A percentile compares a stretch with the other conserved stretches of the same genome.
These are phyloP conservation scores for Drosophila percnosoma DNA, from an alignment of 2,888 invertebrate genomes.

Conservation along the genomic window DNA sequence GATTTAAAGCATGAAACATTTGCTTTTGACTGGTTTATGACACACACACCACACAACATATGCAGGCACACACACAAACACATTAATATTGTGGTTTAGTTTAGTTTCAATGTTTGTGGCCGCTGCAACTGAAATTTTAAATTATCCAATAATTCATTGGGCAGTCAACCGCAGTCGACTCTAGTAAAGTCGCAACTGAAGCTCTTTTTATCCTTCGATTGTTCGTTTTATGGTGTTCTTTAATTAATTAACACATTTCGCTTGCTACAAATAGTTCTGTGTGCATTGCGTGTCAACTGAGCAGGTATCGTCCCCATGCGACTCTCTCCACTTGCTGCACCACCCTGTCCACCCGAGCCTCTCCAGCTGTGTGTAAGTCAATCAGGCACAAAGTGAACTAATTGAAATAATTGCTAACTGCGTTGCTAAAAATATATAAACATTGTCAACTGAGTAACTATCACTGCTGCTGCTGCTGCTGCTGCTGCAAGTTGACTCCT, in stretches of 20 bases:
- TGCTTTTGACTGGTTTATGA: constrained; percentile 38
- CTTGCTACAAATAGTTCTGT: constrained; percentile 32
- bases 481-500: not conserved
- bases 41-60: constrained; percentile 2
- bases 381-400: constrained; percentile 62
- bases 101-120: not conserved
- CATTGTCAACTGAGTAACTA: constrained; percentile 38
- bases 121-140: not conserved
- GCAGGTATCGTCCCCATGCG: not conserved
- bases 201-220: not conserved
- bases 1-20: constrained; percentile 37
- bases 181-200: not conserved
- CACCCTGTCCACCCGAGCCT: not conserved
- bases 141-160: not conserved
- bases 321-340: not conserved
- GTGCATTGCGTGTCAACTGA: constrained; percentile 28
- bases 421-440: constrained; percentile 58
- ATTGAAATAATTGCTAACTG: constrained; percentile 68
- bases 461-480: constrained; percentile 9
- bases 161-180: not conserved
- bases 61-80: not conserved
- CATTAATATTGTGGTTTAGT: not conserved
- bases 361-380: constrained; percentile 34
- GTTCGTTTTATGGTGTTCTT: constrained; percentile 2
- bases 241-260: constrained; percentile 57